phyloP scores from a whole-genome alignment of 1,140 invertebrate genomes.

The Manduca sexta region DNA sequence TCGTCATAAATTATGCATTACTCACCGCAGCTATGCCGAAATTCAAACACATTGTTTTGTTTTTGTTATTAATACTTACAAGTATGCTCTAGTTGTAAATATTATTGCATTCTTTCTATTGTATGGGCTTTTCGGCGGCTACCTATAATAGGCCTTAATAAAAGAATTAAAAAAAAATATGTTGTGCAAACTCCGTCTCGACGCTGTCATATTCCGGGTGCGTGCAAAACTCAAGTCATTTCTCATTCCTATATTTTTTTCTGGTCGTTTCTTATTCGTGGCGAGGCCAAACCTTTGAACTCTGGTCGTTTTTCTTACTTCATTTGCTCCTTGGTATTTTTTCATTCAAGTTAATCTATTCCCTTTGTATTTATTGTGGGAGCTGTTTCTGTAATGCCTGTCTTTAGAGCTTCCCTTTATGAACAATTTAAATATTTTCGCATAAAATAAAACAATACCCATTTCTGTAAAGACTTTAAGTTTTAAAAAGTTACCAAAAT shows the following conservation, averaged over 20 bases:
- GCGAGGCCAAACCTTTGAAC: slow-evolving; percentile 11
- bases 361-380: slow-evolving; percentile 10
- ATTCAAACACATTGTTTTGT: background rate
- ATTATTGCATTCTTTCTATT: no score
- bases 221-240: slow-evolving; percentile 17
- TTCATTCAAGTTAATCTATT: slow-evolving; percentile 10
- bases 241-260: slow-evolving; percentile 19
- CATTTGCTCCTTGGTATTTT: slow-evolving; percentile 19
- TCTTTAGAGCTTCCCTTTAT: no score
- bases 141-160: background rate
- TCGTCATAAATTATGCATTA: slow-evolving; percentile 29
- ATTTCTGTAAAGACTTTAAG: no score
- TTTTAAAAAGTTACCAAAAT: no score
- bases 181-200: slow-evolving; percentile 1
- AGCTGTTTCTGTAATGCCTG: background rate
- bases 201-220: background rate
- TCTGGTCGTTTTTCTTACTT: slow-evolving; percentile 12
- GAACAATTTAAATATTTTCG: no score
- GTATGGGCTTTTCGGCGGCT: no score
- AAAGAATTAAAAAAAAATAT: slow-evolving; percentile 12
- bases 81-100: no score
- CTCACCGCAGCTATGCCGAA: background rate
- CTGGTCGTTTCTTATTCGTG: slow-evolving; percentile 16
- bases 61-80: background rate
- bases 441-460: no score